phyloP scores from a whole-genome alignment of 2,113 vertebrate species.

The Thymallus thymallus region DNA sequence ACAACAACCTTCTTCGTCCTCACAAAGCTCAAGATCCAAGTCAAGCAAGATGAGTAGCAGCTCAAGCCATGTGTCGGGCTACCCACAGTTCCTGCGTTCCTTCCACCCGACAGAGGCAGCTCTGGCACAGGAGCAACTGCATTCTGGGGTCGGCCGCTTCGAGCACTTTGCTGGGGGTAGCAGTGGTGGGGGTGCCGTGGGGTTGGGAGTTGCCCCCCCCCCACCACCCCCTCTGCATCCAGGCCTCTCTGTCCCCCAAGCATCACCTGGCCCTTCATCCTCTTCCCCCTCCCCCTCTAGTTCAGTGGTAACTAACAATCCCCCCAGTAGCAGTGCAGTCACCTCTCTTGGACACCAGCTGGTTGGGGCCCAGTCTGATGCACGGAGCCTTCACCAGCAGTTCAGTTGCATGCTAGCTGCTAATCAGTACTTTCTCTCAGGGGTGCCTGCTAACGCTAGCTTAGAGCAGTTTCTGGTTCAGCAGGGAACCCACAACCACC shows the following conservation, averaged over 20 bases:
- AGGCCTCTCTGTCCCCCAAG: slow-evolving; percentile 75
- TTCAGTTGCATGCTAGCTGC: slow-evolving; percentile 83
- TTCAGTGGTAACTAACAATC: slow-evolving; percentile 75
- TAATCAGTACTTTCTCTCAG: slow-evolving; percentile 82
- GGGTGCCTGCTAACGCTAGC: slow-evolving; percentile 78
- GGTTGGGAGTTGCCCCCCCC: slow-evolving; percentile 78
- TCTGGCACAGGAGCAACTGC: slow-evolving; percentile 78
- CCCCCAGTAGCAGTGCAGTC: slow-evolving; percentile 77
- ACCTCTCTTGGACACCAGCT: slow-evolving; percentile 78
- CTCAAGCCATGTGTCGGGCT: slow-evolving; percentile 74
- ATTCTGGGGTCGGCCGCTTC: slow-evolving; percentile 76
- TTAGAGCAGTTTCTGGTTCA: slow-evolving; percentile 81
- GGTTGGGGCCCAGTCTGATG: slow-evolving; percentile 78
- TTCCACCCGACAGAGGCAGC: slow-evolving; percentile 79
- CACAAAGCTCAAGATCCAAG: slow-evolving; percentile 78
- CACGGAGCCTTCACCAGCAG: slow-evolving; percentile 80
- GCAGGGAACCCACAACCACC: slow-evolving; percentile 79
- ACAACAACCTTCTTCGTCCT: slow-evolving; percentile 75
- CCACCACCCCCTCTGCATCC: slow-evolving; percentile 79
- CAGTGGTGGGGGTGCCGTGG: slow-evolving; percentile 73
- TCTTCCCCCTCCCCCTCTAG: slow-evolving; percentile 78
- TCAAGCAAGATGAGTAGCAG: slow-evolving; percentile 80
- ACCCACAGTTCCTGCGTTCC: slow-evolving; percentile 80
- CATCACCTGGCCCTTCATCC: slow-evolving; percentile 76
- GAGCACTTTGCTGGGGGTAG: slow-evolving; percentile 78